Evolutionary conservation across 30 jellyfish, hydroid and myxozoan genomes (phyloP).

Genomic region (Aurelia aurita complex sp. Pacific): DNA sequence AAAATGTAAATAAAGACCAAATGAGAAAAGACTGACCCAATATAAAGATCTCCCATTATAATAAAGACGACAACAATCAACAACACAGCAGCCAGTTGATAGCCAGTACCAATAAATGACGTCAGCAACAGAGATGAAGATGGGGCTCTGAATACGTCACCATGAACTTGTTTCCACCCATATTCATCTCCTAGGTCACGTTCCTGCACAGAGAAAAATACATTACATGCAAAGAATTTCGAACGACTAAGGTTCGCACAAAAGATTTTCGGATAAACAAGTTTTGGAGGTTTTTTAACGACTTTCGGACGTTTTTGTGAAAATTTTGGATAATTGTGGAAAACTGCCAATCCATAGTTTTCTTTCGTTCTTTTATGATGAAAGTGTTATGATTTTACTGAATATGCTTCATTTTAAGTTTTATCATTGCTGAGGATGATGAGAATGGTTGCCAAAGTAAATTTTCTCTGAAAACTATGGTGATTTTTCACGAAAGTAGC

Average conservation of each 20-base stretch:
- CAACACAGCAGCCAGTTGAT: constrained; percentile 88
- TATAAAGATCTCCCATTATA: constrained; percentile 97
- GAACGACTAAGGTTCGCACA: neutral
- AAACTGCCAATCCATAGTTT: too few relatives aligned
- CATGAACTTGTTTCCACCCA: constrained; percentile 99
- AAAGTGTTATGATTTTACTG: too few relatives aligned
- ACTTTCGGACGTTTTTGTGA: too few relatives aligned
- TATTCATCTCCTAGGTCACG: constrained; percentile 97
- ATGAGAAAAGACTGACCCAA: constrained; percentile 60
- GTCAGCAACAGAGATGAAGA: constrained; percentile 75
- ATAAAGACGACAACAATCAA: constrained; percentile 74
- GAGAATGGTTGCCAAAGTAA: too few relatives aligned
- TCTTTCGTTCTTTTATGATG: too few relatives aligned
- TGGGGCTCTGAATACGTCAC: constrained; percentile 96
- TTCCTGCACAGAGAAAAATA: constrained; percentile 59
- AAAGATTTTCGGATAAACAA: neutral
- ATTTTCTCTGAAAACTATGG: too few relatives aligned
- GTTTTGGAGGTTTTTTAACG: too few relatives aligned
- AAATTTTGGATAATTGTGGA: too few relatives aligned
- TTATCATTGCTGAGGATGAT: too few relatives aligned
- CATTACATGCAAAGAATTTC: neutral
- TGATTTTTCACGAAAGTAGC: too few relatives aligned
- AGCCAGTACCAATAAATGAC: constrained; percentile 89
- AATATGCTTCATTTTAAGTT: too few relatives aligned
- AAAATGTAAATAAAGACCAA: too few relatives aligned